A percentile compares a stretch with the other conserved stretches of the same genome.
phyloP scores from a whole-genome alignment of 2,113 vertebrate species.

The Suncus etruscus region DNA sequence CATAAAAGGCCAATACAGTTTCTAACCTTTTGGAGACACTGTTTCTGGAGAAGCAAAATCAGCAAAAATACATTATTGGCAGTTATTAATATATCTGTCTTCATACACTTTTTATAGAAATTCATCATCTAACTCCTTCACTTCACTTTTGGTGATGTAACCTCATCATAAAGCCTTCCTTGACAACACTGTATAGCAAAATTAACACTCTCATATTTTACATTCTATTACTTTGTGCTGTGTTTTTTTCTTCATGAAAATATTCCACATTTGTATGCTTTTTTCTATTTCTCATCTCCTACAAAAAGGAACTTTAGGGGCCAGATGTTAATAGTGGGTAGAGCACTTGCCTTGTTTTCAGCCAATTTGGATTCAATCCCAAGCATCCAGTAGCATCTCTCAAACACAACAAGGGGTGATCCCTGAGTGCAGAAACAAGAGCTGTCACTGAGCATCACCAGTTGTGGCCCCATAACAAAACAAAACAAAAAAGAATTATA shows the following conservation, averaged over 20 bases:
- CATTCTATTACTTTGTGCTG: not conserved
- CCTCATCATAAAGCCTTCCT: slow-evolving; percentile 13
- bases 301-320: not conserved
- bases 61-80: not conserved
- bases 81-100: not conserved
- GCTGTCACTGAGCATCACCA: too few species aligned
- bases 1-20: not conserved
- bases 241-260: slow-evolving; percentile 6
- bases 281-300: not conserved
- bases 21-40: not conserved
- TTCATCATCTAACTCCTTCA: not conserved
- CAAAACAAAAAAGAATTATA: too few species aligned
- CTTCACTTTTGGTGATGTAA: not conserved
- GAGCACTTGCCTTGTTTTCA: too few species aligned
- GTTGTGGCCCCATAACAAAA: too few species aligned
- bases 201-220: not conserved
- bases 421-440: too few species aligned
- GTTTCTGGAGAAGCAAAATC: not conserved
- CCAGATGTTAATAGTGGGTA: too few species aligned
- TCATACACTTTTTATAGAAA: not conserved
- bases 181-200: not conserved
- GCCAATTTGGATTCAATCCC: too few species aligned
- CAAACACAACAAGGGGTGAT: too few species aligned
- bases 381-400: too few species aligned
- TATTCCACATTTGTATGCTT: not conserved